Evolutionary conservation across 2,797 vertebrate species (phyloP).

Genomic region (Phoxinus dragarum): DNA sequence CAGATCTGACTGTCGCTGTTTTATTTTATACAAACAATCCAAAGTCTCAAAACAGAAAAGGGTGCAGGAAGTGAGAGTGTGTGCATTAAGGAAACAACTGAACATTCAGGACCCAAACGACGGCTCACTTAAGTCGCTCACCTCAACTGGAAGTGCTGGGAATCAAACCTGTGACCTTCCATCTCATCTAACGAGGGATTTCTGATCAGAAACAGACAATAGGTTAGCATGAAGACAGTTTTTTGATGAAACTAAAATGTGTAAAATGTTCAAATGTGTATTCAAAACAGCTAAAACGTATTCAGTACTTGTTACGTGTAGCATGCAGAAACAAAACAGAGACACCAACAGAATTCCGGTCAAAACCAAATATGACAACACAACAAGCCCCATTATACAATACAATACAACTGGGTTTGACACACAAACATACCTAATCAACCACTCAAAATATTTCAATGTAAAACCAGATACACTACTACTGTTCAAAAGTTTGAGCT

Average conservation of each 20-base stretch:
- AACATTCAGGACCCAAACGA: background rate
- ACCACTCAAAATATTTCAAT: conserved; percentile 9
- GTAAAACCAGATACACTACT: background rate
- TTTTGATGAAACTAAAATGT: background rate
- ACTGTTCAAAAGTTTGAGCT: background rate
- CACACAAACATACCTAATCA: conserved; percentile 35
- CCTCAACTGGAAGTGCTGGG: conserved; percentile 83
- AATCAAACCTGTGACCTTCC: conserved; percentile 81
- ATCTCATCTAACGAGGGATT: conserved; percentile 80
- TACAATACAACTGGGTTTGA: conserved; percentile 35
- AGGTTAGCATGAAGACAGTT: conserved; percentile 55
- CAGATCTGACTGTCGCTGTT: background rate
- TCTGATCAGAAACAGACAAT: conserved; percentile 72
- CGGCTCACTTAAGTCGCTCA: conserved; percentile 65
- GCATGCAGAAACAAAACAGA: conserved; percentile 51
- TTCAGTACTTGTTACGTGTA: background rate
- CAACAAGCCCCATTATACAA: conserved; percentile 32
- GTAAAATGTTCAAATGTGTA: conserved; percentile 26
- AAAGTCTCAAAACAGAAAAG: background rate
- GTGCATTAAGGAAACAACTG: background rate
- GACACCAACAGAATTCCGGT: conserved; percentile 23
- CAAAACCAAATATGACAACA: conserved; percentile 51
- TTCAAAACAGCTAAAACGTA: conserved; percentile 11
- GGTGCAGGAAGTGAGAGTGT: background rate
- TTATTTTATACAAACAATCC: background rate